These are phyloP conservation scores for Neodiprion lecontei DNA, from an alignment of 1,140 invertebrate genomes.

Conservation along the genomic window DNA sequence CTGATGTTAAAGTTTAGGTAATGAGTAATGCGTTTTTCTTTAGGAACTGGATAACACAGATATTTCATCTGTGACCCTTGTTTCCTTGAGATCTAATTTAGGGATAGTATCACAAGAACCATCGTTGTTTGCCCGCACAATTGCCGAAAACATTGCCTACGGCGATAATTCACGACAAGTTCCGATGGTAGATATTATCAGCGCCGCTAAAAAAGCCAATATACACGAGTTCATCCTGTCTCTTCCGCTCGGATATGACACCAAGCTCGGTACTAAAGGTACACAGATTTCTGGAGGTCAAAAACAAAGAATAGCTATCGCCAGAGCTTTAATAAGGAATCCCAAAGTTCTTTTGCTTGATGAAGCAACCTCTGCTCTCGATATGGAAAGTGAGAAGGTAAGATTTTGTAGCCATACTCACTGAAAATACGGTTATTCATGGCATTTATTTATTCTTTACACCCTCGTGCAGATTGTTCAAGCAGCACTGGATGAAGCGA, in stretches of 20 bases:
- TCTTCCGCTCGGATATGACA: conserved; percentile 77
- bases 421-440: not conserved
- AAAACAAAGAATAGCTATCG: conserved; percentile 85
- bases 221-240: conserved; percentile 76
- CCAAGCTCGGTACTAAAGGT: conserved; percentile 75
- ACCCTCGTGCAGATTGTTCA: conserved; percentile 67
- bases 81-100: conserved; percentile 67
- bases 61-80: conserved; percentile 61
- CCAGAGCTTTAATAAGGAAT: conserved; percentile 77
- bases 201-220: conserved; percentile 74
- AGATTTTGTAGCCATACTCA: conserved; percentile 45
- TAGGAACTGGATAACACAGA: conserved; percentile 62
- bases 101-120: conserved; percentile 82
- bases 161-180: conserved; percentile 69
- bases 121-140: conserved; percentile 74
- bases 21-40: not conserved
- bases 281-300: conserved; percentile 81
- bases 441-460: not conserved
- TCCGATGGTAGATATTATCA: conserved; percentile 65
- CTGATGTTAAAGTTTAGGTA: no score
- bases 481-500: conserved; percentile 71
- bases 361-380: conserved; percentile 87
- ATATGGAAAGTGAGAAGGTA: conserved; percentile 78
- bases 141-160: conserved; percentile 79
- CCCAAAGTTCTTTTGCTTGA: conserved; percentile 81